Evolutionary conservation across 2,888 invertebrate species (phyloP), one percentile per base, ranked within the genome.

Genomic region (Cephus rjabovi): DNA sequence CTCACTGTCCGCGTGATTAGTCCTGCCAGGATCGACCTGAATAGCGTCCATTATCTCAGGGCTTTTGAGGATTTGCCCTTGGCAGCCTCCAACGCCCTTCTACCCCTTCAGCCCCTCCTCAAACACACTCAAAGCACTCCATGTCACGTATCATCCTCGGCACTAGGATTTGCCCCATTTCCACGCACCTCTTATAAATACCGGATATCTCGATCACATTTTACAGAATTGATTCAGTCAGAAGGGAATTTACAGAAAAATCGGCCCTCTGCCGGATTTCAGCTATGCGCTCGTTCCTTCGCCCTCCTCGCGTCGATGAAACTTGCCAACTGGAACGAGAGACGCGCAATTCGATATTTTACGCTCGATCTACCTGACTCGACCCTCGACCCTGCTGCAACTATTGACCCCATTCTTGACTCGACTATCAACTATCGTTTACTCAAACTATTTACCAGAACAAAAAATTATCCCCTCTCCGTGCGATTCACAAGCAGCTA

Each of bases 21-120:
- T 82, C 80, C 80, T 82, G 79, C 81, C 81, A 75, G 79, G 75
- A 78, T 83, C 77, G 78, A 79, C 81, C 76, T 77, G 76, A 78
- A 82, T 69, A 82, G 81, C 75, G 80, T 80, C 77, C 79, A 82
- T 84, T 81, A 83, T 83, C 80, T 75, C 78, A 70, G 69, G 73
- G 56, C 56, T 56, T 56, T 23, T 56, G 56, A 56, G 56, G 56
- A 56, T 56, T 56, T 56, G 56, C 56, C 56, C 56, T 15, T 73
- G 40, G 75, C n/a, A 34, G 35, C 68, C 76, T 76, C 73, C 69
- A 40, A 75, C 70, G 71, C 33, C 56, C 56, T 56, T 23, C 23
- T 56, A 9, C 56, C 56, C 56, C 56, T 71, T 71, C 34, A 3
- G 11, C 31, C 30, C 30, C 71, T 3, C 6, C 30, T 34, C 30